Conservation (phyloP, 2,113 vertebrate genomes). For the Madoqua kirkii region DNA sequence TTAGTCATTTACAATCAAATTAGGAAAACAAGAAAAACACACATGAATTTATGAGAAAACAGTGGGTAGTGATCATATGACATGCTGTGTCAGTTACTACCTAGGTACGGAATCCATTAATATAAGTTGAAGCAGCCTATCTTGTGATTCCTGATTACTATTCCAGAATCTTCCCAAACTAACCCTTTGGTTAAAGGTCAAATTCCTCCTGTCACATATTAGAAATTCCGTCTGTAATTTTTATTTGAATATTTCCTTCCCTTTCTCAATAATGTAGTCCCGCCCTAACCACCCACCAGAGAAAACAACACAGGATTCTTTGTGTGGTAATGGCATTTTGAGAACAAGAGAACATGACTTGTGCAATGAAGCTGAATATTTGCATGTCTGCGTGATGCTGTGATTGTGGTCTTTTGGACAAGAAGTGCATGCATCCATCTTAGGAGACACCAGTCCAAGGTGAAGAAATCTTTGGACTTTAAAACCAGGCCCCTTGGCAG, state of each 20-base stretch:
- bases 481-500: background rate
- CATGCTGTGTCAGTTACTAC: background rate
- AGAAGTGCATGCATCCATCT: background rate
- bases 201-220: slow-evolving; percentile 38
- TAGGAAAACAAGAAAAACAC: background rate
- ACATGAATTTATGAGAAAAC: background rate
- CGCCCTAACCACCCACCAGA: slow-evolving; percentile 33
- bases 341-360: slow-evolving; percentile 36
- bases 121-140: background rate
- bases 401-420: slow-evolving; percentile 33
- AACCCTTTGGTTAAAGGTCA: slow-evolving; percentile 44
- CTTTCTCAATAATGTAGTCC: slow-evolving; percentile 42
- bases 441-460: background rate
- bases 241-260: slow-evolving; percentile 36
- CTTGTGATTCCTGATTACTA: background rate
- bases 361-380: background rate
- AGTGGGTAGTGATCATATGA: background rate
- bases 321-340: slow-evolving; percentile 46
- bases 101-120: background rate
- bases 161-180: background rate
- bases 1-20: background rate
- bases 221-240: slow-evolving; percentile 57
- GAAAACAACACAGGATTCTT: slow-evolving; percentile 23
- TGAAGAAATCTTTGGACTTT: background rate
- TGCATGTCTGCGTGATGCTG: background rate